Conservation (phyloP, 2,113 vertebrate species). For the Dromaius novaehollandiae region DNA sequence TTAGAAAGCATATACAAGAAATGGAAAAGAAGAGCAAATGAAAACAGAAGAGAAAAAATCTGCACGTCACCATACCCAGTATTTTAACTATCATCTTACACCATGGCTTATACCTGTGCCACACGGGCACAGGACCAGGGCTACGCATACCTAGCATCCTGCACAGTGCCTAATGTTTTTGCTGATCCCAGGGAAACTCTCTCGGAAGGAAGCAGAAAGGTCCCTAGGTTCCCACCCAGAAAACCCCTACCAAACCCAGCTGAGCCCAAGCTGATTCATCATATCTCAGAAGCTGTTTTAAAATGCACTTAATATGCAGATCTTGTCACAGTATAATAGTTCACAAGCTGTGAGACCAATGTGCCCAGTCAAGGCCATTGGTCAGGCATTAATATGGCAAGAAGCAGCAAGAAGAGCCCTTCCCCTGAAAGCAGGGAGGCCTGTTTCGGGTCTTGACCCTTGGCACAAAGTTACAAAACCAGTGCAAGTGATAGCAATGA, state of each 20-base stretch:
- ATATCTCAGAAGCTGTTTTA: background rate
- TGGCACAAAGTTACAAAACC: background rate
- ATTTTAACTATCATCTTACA: background rate
- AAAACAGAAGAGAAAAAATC: background rate
- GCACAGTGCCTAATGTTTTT: background rate
- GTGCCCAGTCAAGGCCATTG: background rate
- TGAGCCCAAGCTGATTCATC: accelerated
- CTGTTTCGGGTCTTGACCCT: accelerated
- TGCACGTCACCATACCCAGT: background rate
- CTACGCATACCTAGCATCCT: background rate
- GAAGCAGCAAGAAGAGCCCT: background rate
- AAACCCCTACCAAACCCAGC: background rate
- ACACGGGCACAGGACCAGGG: background rate
- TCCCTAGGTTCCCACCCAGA: background rate
- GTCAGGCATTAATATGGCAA: background rate
- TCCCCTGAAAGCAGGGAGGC: background rate
- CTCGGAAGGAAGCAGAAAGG: accelerated
- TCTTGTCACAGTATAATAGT: background rate
- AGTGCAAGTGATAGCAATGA: background rate
- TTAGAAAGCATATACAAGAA: background rate
- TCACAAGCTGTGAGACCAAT: background rate
- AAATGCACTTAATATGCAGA: background rate
- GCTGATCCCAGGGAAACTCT: background rate
- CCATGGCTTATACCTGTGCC: background rate
- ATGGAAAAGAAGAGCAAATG: background rate